Evolutionary conservation across 2,888 invertebrate species (phyloP).

Genomic region (Drosophila kambysellisi): DNA sequence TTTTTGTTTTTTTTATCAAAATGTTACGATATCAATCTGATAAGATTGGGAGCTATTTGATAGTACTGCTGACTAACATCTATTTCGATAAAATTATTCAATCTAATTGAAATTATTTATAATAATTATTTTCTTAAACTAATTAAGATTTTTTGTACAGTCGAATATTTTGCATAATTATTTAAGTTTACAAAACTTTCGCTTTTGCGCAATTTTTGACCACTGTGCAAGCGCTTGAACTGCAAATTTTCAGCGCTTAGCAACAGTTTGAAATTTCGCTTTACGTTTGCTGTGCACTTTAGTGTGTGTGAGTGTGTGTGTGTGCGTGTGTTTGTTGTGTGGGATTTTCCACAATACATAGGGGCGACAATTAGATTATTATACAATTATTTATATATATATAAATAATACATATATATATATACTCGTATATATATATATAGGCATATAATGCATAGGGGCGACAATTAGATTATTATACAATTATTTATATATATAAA

Average conservation of each 20-base stretch:
- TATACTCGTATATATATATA: too few species aligned
- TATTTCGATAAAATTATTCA: not conserved
- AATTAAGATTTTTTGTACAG: not conserved
- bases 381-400: conserved; percentile 16
- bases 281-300: conserved; percentile 43
- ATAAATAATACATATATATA: too few species aligned
- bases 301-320: conserved; percentile 4
- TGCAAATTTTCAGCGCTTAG: conserved; percentile 72
- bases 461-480: conserved; percentile 18
- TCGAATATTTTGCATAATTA: not conserved
- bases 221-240: conserved; percentile 58
- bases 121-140: not conserved
- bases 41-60: not conserved
- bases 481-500: conserved; percentile 8
- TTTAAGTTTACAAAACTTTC: conserved; percentile 3
- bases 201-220: conserved; percentile 6
- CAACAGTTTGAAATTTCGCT: conserved; percentile 63
- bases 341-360: conserved; percentile 66
- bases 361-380: not conserved
- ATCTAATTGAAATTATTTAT: not conserved
- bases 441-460: conserved; percentile 42
- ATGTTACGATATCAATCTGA: conserved; percentile 3
- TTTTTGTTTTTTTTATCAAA: not conserved
- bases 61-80: not conserved
- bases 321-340: conserved; percentile 44